Percentiles rank a stretch among this genome's conserved stretches.
These are phyloP conservation scores for Heteromurus nitidus DNA, from an alignment of 2,888 invertebrate species.

Conservation along the genomic window DNA sequence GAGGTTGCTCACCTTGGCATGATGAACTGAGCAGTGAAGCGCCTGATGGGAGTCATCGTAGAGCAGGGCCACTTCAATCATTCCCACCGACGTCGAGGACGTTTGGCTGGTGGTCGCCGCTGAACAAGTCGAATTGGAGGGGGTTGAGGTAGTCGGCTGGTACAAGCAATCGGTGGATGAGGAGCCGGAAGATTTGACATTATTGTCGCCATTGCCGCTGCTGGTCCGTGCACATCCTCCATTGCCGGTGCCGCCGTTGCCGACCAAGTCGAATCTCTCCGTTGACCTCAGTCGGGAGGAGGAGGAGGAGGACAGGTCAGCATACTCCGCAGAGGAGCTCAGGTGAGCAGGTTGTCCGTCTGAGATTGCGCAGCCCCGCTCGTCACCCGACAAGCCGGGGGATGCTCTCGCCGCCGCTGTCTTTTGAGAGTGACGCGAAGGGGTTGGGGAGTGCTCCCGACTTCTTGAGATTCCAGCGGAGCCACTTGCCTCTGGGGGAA, in stretches of 20 bases:
- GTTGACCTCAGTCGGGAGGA: slow-evolving; percentile 28
- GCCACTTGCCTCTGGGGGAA: too few species aligned
- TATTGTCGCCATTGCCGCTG: slow-evolving; percentile 54
- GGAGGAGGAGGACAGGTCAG: neutral
- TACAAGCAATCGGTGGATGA: slow-evolving; percentile 62
- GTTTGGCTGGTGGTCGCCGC: slow-evolving; percentile 17
- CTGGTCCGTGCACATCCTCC: neutral
- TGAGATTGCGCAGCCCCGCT: neutral
- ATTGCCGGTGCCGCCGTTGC: neutral
- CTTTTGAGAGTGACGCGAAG: neutral
- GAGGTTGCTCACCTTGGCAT: slow-evolving; percentile 84
- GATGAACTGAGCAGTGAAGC: slow-evolving; percentile 86
- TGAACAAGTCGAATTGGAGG: slow-evolving; percentile 47
- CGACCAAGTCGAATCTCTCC: slow-evolving; percentile 26
- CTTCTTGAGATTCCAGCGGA: too few species aligned
- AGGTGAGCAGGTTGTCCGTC: slow-evolving; percentile 17
- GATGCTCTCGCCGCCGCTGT: too few species aligned
- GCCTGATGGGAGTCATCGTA: slow-evolving; percentile 87
- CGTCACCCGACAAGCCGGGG: neutral
- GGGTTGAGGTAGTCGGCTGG: slow-evolving; percentile 27
- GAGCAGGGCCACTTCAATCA: slow-evolving; percentile 85
- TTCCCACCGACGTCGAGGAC: slow-evolving; percentile 77
- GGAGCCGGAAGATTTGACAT: slow-evolving; percentile 58
- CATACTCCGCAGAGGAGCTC: neutral
- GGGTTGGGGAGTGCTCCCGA: too few species aligned